These are phyloP conservation scores for Ceyx margarethae DNA, from an alignment of 2,113 vertebrate species.

Conservation along the genomic window DNA sequence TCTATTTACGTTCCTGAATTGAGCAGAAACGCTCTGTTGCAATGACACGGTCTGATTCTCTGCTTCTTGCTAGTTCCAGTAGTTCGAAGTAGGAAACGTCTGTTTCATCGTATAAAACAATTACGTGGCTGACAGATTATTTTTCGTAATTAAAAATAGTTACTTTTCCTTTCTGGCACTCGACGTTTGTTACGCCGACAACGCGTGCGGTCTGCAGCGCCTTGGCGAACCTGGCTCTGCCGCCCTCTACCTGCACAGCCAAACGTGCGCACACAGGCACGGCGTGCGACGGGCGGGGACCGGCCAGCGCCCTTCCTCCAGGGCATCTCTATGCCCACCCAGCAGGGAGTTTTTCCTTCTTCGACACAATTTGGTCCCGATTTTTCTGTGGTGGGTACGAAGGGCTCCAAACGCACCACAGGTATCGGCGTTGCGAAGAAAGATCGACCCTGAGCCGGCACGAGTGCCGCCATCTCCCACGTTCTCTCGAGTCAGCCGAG, in stretches of 20 bases:
- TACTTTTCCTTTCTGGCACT: neutral
- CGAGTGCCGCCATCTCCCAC: neutral
- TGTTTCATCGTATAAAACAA: neutral
- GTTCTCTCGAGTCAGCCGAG: neutral
- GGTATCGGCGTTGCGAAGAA: accelerated
- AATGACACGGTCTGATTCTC: neutral
- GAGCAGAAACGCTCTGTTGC: neutral
- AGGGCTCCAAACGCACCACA: accelerated
- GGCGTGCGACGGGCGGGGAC: accelerated
- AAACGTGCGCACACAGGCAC: accelerated
- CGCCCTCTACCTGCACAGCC: accelerated
- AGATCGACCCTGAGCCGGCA: neutral
- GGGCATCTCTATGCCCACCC: too few species aligned
- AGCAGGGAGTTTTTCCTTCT: accelerated
- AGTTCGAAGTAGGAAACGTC: neutral
- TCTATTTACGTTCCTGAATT: neutral
- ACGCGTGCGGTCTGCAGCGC: accelerated
- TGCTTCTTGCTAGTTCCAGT: neutral
- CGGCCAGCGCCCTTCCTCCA: accelerated
- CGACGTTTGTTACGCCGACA: accelerated
- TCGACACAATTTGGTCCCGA: accelerated
- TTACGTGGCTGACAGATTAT: accelerated
- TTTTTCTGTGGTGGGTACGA: neutral
- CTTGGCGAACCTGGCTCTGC: neutral
- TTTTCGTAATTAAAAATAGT: too few species aligned